Percentiles rank a stretch among this genome's conserved stretches.
phyloP scores from a whole-genome alignment of 2,888 invertebrate genomes.

The Marasmarcha lunaedactyla region DNA sequence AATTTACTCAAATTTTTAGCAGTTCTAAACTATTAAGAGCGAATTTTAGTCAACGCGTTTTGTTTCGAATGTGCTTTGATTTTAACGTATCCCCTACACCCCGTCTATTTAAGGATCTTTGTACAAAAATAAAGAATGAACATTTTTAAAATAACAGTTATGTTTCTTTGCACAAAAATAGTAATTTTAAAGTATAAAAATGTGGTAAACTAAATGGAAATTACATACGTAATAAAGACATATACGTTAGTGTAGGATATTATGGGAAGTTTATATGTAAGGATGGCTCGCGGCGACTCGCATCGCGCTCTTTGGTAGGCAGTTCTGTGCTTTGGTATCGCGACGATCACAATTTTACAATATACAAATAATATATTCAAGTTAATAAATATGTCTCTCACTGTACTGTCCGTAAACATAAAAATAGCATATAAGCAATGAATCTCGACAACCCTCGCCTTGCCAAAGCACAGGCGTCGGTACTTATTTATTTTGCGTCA shows the following conservation, averaged over 20 bases:
- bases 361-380: no score
- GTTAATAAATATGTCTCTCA: no score
- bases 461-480: no score
- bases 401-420: no score
- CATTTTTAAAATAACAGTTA: constrained; percentile 26
- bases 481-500: no score
- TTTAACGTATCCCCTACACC: neutral
- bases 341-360: no score
- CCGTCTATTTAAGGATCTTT: constrained; percentile 11
- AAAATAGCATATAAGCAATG: no score
- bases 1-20: neutral
- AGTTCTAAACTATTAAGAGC: neutral
- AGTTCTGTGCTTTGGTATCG: no score
- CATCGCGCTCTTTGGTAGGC: neutral
- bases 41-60: neutral
- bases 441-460: no score
- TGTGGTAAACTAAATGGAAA: constrained; percentile 51
- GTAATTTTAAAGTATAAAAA: constrained; percentile 29
- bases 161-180: constrained; percentile 55
- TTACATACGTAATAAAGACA: constrained; percentile 71
- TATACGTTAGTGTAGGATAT: constrained; percentile 66
- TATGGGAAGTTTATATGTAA: constrained; percentile 58
- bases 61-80: neutral
- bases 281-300: constrained; percentile 16
- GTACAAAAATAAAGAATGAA: constrained; percentile 54